Evolutionary conservation across 2,888 invertebrate species (phyloP), one percentile per base, ranked within the genome.

Genomic region (Dyspetes luteomarginatus): DNA sequence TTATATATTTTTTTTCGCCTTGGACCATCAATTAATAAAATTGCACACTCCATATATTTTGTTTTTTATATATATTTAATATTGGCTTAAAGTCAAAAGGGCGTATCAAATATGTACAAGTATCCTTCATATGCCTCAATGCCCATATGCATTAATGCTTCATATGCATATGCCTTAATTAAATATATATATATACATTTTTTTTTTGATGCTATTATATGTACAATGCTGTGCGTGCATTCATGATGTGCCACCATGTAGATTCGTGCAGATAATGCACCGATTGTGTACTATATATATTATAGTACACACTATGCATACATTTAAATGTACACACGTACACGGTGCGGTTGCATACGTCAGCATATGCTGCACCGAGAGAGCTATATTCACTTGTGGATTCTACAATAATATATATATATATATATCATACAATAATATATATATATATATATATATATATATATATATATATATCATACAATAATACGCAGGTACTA

Each of bases 321-420:
- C 30, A 30, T 65, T 28, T 48, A 48, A 36, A 30, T 43, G 28
- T 43, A 56, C 26, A n/a, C n/a, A 19, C 41, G 26, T 15, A 24
- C n/a, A 17, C n/a, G n/a, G 36, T 58, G 5, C 30, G 24, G 50
- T 50, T 24, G 9, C 15, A 30, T 58, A 24, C 45, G 22, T 24
- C 43, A 58, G 52, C 74, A 71, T 75, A 79, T 50, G 56, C 48
- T 30, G 26, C 45, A 36, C 41, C 15, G 19, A 45, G n/a, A 71
- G 45, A 48, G 71, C 48, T 26, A 67, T 41, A 48, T 75, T 71
- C 74, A 75, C 79, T 79, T 71, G 79, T 79, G 43, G 75, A 79
- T 75, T 67, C 52, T 48, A 48, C 19, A 19, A n/a, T 64, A 17
- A 7, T 30, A 50, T 55, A 30, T 55, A 17, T 15, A 17, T 2